Percentiles rank a stretch among this genome's conserved stretches.
These are phyloP conservation scores for Parapristionchus giblindavisi DNA, from an alignment of 2,888 invertebrate genomes.

Conservation along the genomic window DNA sequence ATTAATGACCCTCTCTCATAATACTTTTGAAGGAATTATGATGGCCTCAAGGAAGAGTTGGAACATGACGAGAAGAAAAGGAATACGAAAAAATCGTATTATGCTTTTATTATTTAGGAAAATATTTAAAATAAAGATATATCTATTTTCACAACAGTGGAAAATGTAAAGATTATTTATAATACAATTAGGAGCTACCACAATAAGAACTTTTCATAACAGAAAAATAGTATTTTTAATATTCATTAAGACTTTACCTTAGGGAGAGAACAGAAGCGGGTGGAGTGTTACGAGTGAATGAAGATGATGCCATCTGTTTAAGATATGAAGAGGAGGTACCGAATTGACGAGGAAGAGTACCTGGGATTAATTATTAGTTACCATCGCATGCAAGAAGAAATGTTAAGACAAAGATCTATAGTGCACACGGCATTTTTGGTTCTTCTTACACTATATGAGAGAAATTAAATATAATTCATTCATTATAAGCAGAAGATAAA, in stretches of 20 bases:
- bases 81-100: background rate
- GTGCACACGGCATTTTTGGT: too few relatives aligned
- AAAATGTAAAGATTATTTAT: background rate
- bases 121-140: too few relatives aligned
- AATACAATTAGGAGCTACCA: background rate
- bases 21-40: background rate
- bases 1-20: background rate
- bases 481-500: too few relatives aligned
- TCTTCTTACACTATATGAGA: too few relatives aligned
- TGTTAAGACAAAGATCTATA: too few relatives aligned
- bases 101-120: background rate
- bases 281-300: slow-evolving; percentile 12
- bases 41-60: background rate
- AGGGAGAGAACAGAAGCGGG: slow-evolving; percentile 27
- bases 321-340: slow-evolving; percentile 23
- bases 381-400: too few relatives aligned
- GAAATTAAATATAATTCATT: too few relatives aligned
- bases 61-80: background rate
- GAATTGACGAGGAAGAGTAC: slow-evolving; percentile 30
- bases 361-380: too few relatives aligned
- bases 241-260: background rate
- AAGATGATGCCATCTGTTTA: slow-evolving; percentile 15
- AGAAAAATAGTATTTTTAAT: background rate
- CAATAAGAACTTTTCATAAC: background rate
- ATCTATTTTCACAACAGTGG: background rate